Evolutionary conservation across 2,797 vertebrate species (phyloP).

Genomic region (Clarias laeviceps): DNA sequence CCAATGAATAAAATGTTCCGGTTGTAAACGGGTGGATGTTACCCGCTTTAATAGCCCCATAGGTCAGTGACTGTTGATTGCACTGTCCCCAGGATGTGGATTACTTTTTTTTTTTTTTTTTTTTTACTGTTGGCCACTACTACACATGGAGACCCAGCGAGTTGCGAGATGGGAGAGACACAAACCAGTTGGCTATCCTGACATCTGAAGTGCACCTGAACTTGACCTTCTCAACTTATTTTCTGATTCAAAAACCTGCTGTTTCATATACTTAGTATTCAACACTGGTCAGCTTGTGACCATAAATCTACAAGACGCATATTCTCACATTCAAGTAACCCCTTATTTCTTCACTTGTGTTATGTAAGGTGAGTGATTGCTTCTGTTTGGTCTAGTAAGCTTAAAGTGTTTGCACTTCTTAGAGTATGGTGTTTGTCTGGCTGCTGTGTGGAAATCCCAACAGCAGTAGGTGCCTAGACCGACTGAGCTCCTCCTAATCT

Average conservation of each 20-base stretch:
- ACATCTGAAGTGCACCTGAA: no score
- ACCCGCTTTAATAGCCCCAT: not conserved
- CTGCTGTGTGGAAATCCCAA: not conserved
- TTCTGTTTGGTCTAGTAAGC: not conserved
- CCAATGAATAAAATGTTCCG: not conserved
- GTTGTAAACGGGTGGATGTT: not conserved
- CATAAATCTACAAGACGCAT: not conserved
- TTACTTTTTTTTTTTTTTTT: not conserved
- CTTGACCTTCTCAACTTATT: not conserved
- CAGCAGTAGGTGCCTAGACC: not conserved
- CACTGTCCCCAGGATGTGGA: not conserved
- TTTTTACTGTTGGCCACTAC: not conserved
- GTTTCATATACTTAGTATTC: not conserved
- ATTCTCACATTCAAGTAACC: not conserved
- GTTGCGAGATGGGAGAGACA: no score
- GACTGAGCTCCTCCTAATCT: not conserved
- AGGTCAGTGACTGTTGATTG: constrained; percentile 5
- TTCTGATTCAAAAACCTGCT: not conserved
- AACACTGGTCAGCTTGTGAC: not conserved
- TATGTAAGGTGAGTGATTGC: not conserved
- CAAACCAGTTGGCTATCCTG: not conserved
- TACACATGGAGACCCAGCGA: not conserved
- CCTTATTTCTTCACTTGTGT: not conserved
- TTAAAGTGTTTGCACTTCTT: no score
- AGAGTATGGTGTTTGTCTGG: not conserved